Percentiles rank a stretch among this genome's conserved stretches.
These are phyloP conservation scores for Amazona guildingii DNA, from an alignment of 2,113 vertebrate genomes.

Conservation along the genomic window DNA sequence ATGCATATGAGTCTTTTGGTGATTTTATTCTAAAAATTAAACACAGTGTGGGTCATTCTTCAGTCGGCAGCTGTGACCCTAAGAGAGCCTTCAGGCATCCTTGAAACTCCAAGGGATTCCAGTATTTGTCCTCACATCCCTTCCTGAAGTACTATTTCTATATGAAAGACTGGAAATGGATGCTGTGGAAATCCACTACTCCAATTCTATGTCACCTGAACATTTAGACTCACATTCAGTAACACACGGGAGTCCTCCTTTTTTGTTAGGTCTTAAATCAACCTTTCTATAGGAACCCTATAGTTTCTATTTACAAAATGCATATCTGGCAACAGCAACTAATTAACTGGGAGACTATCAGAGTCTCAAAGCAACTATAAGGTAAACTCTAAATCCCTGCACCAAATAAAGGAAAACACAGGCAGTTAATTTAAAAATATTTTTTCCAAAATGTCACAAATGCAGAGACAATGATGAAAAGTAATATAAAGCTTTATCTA, in stretches of 20 bases:
- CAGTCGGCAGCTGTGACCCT: not conserved
- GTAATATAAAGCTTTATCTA: not conserved
- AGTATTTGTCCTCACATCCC: not conserved
- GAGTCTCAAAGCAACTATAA: constrained; percentile 26
- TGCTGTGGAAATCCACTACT: not conserved
- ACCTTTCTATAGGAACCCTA: not conserved
- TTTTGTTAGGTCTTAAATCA: not conserved
- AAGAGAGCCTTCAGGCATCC: not conserved
- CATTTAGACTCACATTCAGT: not conserved
- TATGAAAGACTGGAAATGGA: not conserved
- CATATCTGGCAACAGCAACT: not conserved
- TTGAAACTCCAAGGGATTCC: not conserved
- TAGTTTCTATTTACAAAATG: constrained; percentile 15
- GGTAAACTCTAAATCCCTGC: not conserved
- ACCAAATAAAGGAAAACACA: constrained; percentile 45
- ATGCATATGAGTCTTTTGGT: too few relatives aligned
- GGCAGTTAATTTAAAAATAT: not conserved
- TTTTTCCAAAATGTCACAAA: constrained; percentile 23
- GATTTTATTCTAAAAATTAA: not conserved
- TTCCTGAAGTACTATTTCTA: not conserved
- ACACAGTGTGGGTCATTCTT: not conserved
- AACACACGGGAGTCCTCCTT: not conserved
- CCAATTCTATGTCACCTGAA: not conserved
- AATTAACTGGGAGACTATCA: constrained; percentile 26
- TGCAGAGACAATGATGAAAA: not conserved